Base-by-base conservation (phyloP, 1,140 invertebrate genomes). In the Ostrea denselamellosa region DNA sequence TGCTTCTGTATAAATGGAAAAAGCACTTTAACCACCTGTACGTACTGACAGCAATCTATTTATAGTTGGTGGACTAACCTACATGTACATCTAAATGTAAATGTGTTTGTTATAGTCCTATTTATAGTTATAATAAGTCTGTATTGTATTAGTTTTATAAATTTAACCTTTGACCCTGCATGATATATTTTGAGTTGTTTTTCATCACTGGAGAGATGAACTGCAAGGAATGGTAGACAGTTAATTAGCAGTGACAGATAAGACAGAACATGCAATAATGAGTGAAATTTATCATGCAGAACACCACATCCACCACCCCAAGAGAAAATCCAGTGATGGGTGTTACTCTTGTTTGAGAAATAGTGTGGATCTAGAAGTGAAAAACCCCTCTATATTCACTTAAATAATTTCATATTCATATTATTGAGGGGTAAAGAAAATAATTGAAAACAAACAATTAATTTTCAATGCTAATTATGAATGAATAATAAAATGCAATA, bases 261-360 rank as follows among this genome's bases (percentile, higher is more conserved):
- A 77, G 25, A 28, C 68, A 77, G 68, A 77, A 77, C 68, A 77
- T 77, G 68, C 68, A 77, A 77, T 77, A 12, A 77, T 77, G 68
- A 77, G 68, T 77, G 68, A 77, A 28, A 28, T 77, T 77, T 28
- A 77, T 77, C 68, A 77, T 77, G 68, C 68, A 77, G 68, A 77
- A 77, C 68, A 77, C 68, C 68, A 34, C 68, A 77, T 77, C 68
- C 68, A 77, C 28, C 68, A 77, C 22, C 68, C 22, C 8, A 25
- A 14, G 68, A 77, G 3, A 34, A 34, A 77, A 77, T 28, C 10
- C 7, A 28, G 34, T 44, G 34, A 44, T 44, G 34, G 34, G n/a
- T n/a, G n/a, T 44, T 44, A 44, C 34, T 44, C 34, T 44, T 44
- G 34, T 44, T 44, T 44, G 34, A 44, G 34, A 44, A 77, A 77